phyloP scores from a whole-genome alignment of 1,140 invertebrate species.

The Nasonia giraulti region DNA sequence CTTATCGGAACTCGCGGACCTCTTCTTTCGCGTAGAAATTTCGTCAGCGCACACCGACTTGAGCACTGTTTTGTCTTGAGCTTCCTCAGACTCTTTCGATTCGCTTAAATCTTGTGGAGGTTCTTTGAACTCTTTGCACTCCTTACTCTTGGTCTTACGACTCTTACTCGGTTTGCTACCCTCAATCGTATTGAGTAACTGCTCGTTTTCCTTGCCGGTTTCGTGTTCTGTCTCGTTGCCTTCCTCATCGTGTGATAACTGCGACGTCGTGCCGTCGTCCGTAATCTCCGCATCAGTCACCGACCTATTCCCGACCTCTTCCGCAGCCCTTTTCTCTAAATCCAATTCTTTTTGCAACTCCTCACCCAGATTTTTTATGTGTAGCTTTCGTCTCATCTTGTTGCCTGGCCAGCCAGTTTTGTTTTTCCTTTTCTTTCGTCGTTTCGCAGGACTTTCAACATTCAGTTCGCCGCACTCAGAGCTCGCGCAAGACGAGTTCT shows the following conservation, averaged over 20 bases:
- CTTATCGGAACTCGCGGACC: background rate
- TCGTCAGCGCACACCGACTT: constrained; percentile 36
- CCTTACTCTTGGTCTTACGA: constrained; percentile 29
- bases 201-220: constrained; percentile 43
- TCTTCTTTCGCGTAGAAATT: constrained; percentile 7
- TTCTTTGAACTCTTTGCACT: constrained; percentile 32
- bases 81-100: background rate
- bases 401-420: constrained; percentile 80
- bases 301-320: constrained; percentile 27
- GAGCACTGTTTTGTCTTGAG: background rate
- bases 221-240: constrained; percentile 35
- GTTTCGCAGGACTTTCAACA: constrained; percentile 64
- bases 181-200: background rate
- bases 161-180: background rate
- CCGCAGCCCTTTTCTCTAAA: background rate
- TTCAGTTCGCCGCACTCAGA: constrained; percentile 69
- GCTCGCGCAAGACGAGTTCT: constrained; percentile 69
- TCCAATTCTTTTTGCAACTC: constrained; percentile 35
- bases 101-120: background rate
- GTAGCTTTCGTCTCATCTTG: constrained; percentile 68
- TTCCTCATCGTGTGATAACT: constrained; percentile 41
- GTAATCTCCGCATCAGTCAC: constrained; percentile 44
- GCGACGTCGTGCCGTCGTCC: constrained; percentile 25
- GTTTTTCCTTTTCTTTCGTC: constrained; percentile 73
- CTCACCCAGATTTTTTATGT: constrained; percentile 55